Conservation (phyloP, 2,113 vertebrate genomes). For the Noturus placidus region DNA sequence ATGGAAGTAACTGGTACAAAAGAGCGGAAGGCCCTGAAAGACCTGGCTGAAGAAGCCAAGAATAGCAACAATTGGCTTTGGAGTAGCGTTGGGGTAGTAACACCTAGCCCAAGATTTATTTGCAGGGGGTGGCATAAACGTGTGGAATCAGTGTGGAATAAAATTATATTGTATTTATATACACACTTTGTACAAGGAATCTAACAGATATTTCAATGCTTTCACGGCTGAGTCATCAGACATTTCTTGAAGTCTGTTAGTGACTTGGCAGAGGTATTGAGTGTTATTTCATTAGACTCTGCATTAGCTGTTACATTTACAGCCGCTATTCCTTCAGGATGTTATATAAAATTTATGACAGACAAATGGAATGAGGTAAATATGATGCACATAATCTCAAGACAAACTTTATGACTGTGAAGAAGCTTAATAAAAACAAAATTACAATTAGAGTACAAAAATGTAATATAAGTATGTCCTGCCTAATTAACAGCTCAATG, state of each 20-base stretch:
- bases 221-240: background rate
- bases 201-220: background rate
- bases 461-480: background rate
- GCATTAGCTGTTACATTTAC: background rate
- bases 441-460: background rate
- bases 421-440: background rate
- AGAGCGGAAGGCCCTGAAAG: no score
- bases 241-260: background rate
- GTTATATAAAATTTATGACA: background rate
- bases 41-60: no score
- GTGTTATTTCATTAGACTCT: background rate
- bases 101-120: no score
- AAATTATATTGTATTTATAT: background rate
- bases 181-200: background rate
- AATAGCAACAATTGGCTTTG: no score
- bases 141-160: background rate
- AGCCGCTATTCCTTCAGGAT: background rate
- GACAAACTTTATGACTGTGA: background rate
- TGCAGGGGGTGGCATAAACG: no score
- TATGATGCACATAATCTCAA: constrained; percentile 16
- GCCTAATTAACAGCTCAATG: background rate
- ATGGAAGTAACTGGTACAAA: no score
- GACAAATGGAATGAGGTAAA: background rate
- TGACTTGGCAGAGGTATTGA: background rate
- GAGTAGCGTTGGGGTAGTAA: no score